A percentile compares a stretch with the other conserved stretches of the same genome.
phyloP scores from a whole-genome alignment of 1,140 invertebrate species.

The Zaprionus taronus region DNA sequence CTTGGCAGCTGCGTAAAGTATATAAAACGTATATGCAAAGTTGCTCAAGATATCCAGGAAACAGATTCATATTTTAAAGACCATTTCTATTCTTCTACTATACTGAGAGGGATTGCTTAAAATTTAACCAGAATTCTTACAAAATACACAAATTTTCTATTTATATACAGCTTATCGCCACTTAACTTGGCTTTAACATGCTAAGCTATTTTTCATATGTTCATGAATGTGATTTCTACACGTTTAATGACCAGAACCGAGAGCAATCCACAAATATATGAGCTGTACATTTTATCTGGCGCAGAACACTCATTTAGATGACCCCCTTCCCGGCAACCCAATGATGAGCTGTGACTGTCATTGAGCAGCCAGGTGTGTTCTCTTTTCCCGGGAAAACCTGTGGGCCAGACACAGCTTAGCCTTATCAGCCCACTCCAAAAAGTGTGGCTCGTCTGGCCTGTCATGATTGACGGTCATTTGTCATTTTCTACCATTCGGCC shows the following conservation, averaged over 20 bases:
- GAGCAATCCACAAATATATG: slow-evolving; percentile 59
- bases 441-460: slow-evolving; percentile 65
- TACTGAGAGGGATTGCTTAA: neutral
- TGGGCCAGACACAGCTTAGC: slow-evolving; percentile 71
- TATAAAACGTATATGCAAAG: neutral
- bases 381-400: slow-evolving; percentile 2
- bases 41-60: neutral
- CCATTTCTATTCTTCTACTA: neutral
- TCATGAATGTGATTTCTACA: slow-evolving; percentile 16
- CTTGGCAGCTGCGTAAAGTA: neutral
- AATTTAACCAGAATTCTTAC: no score
- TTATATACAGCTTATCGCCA: neutral
- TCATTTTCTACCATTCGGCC: slow-evolving; percentile 80
- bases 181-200: neutral
- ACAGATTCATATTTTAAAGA: neutral
- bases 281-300: slow-evolving; percentile 60
- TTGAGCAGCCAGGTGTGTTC: slow-evolving; percentile 74
- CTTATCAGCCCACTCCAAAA: slow-evolving; percentile 47
- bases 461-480: slow-evolving; percentile 84
- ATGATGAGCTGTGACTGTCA: slow-evolving; percentile 74
- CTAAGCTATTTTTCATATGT: slow-evolving; percentile 24
- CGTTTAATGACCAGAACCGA: slow-evolving; percentile 33
- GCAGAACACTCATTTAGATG: slow-evolving; percentile 73
- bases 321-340: slow-evolving; percentile 29
- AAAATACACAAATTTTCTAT: neutral